phyloP scores from a whole-genome alignment of 2,797 vertebrate genomes.

The Odontamblyopus rebecca region DNA sequence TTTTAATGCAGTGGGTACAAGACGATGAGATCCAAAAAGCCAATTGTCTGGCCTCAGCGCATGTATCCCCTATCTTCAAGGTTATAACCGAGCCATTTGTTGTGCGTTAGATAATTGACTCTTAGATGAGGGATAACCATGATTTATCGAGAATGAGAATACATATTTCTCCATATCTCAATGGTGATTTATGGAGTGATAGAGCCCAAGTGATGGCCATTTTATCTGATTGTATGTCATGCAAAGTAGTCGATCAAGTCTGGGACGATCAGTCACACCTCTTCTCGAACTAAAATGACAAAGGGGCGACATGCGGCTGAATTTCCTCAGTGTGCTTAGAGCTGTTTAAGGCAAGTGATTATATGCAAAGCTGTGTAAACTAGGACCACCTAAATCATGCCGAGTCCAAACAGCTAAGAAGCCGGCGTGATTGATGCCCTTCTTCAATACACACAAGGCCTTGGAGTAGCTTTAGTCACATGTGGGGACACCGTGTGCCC shows the following conservation, averaged over 20 bases:
- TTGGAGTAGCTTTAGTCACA: slow-evolving; percentile 45
- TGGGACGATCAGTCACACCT: slow-evolving; percentile 67
- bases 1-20: slow-evolving; percentile 28
- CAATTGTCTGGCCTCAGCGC: slow-evolving; percentile 11
- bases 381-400: slow-evolving; percentile 57
- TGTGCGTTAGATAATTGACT: slow-evolving; percentile 76
- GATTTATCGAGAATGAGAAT: slow-evolving; percentile 77
- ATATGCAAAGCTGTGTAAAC: slow-evolving; percentile 56
- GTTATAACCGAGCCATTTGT: slow-evolving; percentile 69
- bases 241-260: slow-evolving; percentile 78
- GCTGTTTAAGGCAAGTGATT: slow-evolving; percentile 58
- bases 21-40: slow-evolving; percentile 22
- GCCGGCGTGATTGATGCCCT: slow-evolving; percentile 49
- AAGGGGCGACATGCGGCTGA: slow-evolving; percentile 48
- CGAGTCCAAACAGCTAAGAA: slow-evolving; percentile 28
- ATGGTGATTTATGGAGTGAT: slow-evolving; percentile 73
- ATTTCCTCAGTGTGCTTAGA: slow-evolving; percentile 47
- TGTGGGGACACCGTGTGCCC: slow-evolving; percentile 4
- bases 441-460: slow-evolving; percentile 26
- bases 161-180: slow-evolving; percentile 74
- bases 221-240: slow-evolving; percentile 79
- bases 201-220: slow-evolving; percentile 70
- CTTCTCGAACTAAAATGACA: slow-evolving; percentile 46
- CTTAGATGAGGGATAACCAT: slow-evolving; percentile 76
- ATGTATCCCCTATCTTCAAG: slow-evolving; percentile 62